A percentile compares a stretch with the other conserved stretches of the same genome.
Evolutionary conservation across 2,113 vertebrate species (phyloP).

Genomic region (Heloderma charlesbogerti): DNA sequence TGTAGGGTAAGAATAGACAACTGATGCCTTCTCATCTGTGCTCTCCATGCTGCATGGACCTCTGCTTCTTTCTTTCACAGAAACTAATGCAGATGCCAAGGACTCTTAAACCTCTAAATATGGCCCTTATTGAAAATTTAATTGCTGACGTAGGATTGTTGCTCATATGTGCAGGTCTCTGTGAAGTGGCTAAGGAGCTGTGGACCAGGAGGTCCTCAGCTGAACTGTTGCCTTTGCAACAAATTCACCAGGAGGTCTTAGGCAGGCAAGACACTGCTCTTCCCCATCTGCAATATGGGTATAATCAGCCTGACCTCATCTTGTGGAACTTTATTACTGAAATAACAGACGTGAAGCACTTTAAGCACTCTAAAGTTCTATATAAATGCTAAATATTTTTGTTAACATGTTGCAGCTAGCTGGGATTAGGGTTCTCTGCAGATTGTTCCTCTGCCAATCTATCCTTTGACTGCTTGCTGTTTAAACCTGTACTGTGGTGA

Average conservation of each 20-base stretch:
- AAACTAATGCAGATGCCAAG: not conserved
- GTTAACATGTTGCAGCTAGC: not conserved
- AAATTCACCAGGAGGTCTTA: not conserved
- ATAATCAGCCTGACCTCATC: not conserved
- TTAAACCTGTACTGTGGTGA: not conserved
- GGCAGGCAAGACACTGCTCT: not conserved
- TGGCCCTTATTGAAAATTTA: not conserved
- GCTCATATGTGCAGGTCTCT: not conserved
- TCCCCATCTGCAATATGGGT: not conserved
- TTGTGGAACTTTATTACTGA: not conserved
- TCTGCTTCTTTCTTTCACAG: not conserved
- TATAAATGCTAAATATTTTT: not conserved
- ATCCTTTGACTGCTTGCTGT: not conserved
- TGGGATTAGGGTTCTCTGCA: not conserved
- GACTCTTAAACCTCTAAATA: not conserved
- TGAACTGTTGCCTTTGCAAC: not conserved
- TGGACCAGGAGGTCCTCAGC: not conserved
- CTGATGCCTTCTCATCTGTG: not conserved
- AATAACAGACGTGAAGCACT: not conserved
- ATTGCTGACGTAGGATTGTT: not conserved
- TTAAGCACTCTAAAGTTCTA: conserved; percentile 2
- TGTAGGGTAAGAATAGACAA: not conserved
- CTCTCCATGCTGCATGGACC: not conserved
- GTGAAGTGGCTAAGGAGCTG: not conserved
- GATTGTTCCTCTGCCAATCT: not conserved